Conservation (phyloP, 2,797 vertebrate species). For the Parotocinclus haroldoi region DNA sequence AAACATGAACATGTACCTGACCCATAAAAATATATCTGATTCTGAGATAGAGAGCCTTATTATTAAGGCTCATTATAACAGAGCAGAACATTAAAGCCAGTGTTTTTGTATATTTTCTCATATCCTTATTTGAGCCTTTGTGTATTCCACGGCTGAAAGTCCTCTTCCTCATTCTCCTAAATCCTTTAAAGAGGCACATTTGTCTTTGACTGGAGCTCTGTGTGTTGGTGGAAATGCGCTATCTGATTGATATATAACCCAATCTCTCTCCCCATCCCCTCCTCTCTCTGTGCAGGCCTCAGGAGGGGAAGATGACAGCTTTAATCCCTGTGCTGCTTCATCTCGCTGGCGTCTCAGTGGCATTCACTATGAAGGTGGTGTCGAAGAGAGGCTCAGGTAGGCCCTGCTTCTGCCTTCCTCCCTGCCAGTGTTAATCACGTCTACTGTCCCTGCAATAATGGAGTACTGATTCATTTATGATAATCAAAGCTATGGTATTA, state of each 20-base stretch:
- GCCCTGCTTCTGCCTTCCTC: conserved; percentile 39
- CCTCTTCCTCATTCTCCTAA: conserved; percentile 1
- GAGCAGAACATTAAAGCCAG: conserved; percentile 1
- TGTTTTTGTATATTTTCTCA: not conserved
- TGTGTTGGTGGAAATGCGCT: conserved; percentile 23
- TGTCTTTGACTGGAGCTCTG: conserved; percentile 21
- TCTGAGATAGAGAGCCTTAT: no score
- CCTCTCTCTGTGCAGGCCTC: conserved; percentile 54
- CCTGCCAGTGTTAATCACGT: conserved; percentile 16
- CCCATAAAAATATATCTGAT: no score
- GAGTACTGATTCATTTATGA: conserved; percentile 29
- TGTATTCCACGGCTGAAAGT: conserved; percentile 19
- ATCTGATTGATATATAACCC: conserved; percentile 30
- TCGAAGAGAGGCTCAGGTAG: conserved; percentile 98
- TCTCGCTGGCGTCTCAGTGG: conserved; percentile 81
- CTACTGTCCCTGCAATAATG: conserved; percentile 14
- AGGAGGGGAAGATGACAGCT: conserved; percentile 90
- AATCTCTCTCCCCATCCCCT: conserved; percentile 8
- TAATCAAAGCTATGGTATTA: conserved; percentile 42
- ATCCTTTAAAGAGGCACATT: conserved; percentile 32
- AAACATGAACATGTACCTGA: no score
- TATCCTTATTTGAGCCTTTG: conserved; percentile 3
- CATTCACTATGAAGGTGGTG: conserved; percentile 90
- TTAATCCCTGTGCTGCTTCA: conserved; percentile 90
- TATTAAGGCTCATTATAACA: not conserved